These are phyloP conservation scores for Drosophila setifemur DNA, from an alignment of 1,140 invertebrate genomes.

Conservation along the genomic window DNA sequence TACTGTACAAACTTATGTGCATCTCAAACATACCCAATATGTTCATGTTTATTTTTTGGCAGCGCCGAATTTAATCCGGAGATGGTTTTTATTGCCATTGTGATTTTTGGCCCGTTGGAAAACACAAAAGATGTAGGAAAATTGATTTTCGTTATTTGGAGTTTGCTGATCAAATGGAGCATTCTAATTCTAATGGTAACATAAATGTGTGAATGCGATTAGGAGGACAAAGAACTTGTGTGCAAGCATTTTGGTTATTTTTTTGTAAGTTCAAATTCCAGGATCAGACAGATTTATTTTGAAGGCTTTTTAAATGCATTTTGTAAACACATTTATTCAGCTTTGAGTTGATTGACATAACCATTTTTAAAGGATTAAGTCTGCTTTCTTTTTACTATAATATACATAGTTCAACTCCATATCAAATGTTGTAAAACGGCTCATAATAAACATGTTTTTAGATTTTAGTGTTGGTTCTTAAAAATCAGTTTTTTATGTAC, in stretches of 20 bases:
- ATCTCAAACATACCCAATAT: background rate
- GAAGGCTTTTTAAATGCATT: too few species aligned
- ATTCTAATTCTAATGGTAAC: background rate
- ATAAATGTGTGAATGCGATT: slow-evolving; percentile 26
- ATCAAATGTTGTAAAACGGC: too few species aligned
- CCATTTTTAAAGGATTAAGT: too few species aligned
- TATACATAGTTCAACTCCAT: too few species aligned
- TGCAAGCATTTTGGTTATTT: background rate
- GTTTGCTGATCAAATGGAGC: slow-evolving; percentile 20
- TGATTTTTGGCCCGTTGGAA: slow-evolving; percentile 9
- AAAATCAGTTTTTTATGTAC: background rate
- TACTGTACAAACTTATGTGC: slow-evolving; percentile 11
- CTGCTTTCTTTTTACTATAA: too few species aligned
- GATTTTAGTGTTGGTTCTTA: background rate
- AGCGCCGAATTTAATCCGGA: slow-evolving; percentile 36
- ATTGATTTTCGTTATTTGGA: slow-evolving; percentile 13
- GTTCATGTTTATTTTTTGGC: slow-evolving; percentile 28
- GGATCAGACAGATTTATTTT: too few species aligned
- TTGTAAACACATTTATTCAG: too few species aligned
- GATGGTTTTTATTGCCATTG: slow-evolving; percentile 29
- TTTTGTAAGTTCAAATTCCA: too few species aligned
- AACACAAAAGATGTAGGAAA: slow-evolving; percentile 7
- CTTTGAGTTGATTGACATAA: too few species aligned
- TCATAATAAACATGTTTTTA: background rate
- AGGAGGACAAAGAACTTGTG: background rate